Conservation (phyloP, 2,888 invertebrate genomes). For the Mechanitis messenoides region DNA sequence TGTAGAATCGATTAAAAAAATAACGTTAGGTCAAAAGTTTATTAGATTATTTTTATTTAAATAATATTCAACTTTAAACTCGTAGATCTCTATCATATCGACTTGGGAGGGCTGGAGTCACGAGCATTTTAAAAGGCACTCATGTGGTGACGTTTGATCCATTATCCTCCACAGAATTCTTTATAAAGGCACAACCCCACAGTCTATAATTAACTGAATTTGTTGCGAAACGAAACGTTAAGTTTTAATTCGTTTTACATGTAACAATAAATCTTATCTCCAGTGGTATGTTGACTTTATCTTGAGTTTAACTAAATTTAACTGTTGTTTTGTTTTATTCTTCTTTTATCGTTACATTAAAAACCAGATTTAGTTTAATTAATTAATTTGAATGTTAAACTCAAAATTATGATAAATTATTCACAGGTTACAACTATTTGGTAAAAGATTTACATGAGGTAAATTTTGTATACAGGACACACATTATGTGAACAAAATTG, state of each 20-base stretch:
- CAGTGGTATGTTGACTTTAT: background rate
- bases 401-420: too few species aligned
- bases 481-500: background rate
- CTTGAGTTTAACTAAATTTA: background rate
- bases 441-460: too few species aligned
- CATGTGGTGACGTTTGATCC: constrained; percentile 14
- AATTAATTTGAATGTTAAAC: too few species aligned
- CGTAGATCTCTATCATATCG: constrained; percentile 22
- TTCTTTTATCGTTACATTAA: background rate
- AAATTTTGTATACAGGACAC: too few species aligned
- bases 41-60: constrained; percentile 12
- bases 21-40: constrained; percentile 7
- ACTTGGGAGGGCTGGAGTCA: constrained; percentile 24
- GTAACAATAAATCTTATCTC: constrained; percentile 2
- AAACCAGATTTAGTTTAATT: too few species aligned
- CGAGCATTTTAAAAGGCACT: constrained; percentile 20
- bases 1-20: constrained; percentile 3
- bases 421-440: too few species aligned
- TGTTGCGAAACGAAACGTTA: constrained; percentile 1
- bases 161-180: constrained; percentile 22
- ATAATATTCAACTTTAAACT: constrained; percentile 19
- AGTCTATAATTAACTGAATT: background rate
- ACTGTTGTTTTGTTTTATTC: background rate
- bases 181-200: constrained; percentile 13
- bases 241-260: constrained; percentile 4